Percentiles rank a stretch among this genome's conserved stretches.
phyloP scores from a whole-genome alignment of 1,140 invertebrate genomes.

The Drosophila azteca region DNA sequence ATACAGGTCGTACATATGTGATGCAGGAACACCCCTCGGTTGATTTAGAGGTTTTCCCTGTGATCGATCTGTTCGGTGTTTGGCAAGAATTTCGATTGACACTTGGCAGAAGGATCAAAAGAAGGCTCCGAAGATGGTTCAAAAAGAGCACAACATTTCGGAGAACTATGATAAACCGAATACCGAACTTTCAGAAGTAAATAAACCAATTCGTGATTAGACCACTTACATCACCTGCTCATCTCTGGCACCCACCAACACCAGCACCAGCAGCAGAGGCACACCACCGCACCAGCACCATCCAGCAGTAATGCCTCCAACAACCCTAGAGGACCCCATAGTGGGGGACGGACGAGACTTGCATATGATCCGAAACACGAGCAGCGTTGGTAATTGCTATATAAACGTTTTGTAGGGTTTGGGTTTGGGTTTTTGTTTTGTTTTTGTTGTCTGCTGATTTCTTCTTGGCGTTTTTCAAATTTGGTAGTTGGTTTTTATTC shows the following conservation, averaged over 20 bases:
- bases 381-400: slow-evolving; percentile 76
- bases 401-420: slow-evolving; percentile 67
- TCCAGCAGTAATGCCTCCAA: no score
- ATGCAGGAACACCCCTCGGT: no score
- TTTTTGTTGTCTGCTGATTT: slow-evolving; percentile 20
- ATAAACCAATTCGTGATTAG: no score
- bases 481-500: slow-evolving; percentile 73
- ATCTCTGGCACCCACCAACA: slow-evolving; percentile 41
- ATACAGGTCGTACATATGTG: no score
- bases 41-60: no score
- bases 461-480: slow-evolving; percentile 45
- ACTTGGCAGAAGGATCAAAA: no score
- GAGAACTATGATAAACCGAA: no score
- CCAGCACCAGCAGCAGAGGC: slow-evolving; percentile 1
- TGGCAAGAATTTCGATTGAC: no score
- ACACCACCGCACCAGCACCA: not conserved
- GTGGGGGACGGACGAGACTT: slow-evolving; percentile 6
- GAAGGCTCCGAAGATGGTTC: no score
- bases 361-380: slow-evolving; percentile 69
- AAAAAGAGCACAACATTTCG: no score
- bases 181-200: no score
- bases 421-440: slow-evolving; percentile 37
- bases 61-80: no score
- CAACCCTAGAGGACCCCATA: not conserved
- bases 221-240: slow-evolving; percentile 11